Base-by-base conservation (phyloP, 2,888 invertebrate species). In the Labia minor region DNA sequence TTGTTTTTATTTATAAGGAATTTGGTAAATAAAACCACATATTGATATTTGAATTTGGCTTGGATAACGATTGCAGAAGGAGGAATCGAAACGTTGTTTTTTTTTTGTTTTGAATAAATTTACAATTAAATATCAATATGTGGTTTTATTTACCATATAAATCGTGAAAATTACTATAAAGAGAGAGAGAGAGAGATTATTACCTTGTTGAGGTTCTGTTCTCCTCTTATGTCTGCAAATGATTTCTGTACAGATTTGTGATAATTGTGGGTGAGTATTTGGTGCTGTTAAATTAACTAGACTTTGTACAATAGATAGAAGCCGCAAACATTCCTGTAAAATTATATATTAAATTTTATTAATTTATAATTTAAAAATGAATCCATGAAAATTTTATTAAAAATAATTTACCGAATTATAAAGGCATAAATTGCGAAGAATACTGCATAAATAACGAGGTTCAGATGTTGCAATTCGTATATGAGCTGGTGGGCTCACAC, bases 211-310 rank as follows among this genome's bases (percentile, higher is more conserved):
- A 49, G 49, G 49, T 14, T 49, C 49, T 10, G 14, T 49, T n/a
- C 49, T n/a, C n/a, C 14, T 49, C 49, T 49, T 49, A 49, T 49
- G 16, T 14, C 49, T 49, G 14, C 49, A 49, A 49, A 49, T 49
- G 16, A 49, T 49, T 49, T 49, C 49, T 16, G 49, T n/a, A 49
- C 49, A 49, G 3, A 49, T n/a, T 49, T 49, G 49, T 10, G 49
- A 49, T 49, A 49, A 49, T 49, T 49, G 49, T n/a, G 49, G 49
- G 14, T 49, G 49, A 49, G 49, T 49, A 49, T 49, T 49, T 16
- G 49, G 49, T 14, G 49, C 49, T 49, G 49, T 49, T 11, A 49
- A 16, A 49, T 14, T 49, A n/a, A 49, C 8, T n/a, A 49, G 49
- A 10, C 49, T 49, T 49, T 49, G 49, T n/a, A 14, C 49, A 49